Percentiles rank a stretch among this genome's conserved stretches.
Conservation (phyloP, 1,140 invertebrate species). For the Pararge aegeria region DNA sequence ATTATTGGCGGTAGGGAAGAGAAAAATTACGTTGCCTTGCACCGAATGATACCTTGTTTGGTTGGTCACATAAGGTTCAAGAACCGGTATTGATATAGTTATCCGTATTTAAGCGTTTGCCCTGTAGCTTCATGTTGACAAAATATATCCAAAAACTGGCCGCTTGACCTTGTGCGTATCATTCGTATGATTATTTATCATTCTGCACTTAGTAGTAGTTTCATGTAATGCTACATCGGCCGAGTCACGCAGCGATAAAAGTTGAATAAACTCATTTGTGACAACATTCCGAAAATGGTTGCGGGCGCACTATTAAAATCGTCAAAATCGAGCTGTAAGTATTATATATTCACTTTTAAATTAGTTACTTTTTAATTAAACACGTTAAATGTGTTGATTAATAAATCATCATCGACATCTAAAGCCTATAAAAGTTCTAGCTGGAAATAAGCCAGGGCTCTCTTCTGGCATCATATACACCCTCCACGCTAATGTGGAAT, state of each 20-base stretch:
- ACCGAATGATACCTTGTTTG: too few relatives aligned
- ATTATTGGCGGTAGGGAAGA: too few relatives aligned
- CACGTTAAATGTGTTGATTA: not conserved
- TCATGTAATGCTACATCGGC: constrained; percentile 16
- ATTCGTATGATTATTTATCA: constrained; percentile 27
- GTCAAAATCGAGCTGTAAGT: constrained; percentile 51
- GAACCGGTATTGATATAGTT: constrained; percentile 1
- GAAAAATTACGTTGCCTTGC: too few relatives aligned
- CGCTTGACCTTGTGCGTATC: constrained; percentile 34
- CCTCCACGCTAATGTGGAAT: too few relatives aligned
- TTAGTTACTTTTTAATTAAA: not conserved
- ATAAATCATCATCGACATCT: too few relatives aligned
- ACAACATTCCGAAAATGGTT: constrained; percentile 42
- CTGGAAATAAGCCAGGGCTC: too few relatives aligned
- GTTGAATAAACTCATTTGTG: constrained; percentile 11
- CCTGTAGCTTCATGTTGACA: not conserved
- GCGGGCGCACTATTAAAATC: constrained; percentile 43
- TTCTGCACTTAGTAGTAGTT: not conserved
- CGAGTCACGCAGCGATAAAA: constrained; percentile 14
- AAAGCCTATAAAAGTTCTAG: too few relatives aligned
- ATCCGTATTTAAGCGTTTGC: not conserved
- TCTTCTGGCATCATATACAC: too few relatives aligned
- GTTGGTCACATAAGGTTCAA: not conserved
- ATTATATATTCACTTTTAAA: not conserved
- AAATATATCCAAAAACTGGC: constrained; percentile 22